Base-by-base conservation (phyloP, 1,140 invertebrate genomes). In the Philopotamus ludificatus region DNA sequence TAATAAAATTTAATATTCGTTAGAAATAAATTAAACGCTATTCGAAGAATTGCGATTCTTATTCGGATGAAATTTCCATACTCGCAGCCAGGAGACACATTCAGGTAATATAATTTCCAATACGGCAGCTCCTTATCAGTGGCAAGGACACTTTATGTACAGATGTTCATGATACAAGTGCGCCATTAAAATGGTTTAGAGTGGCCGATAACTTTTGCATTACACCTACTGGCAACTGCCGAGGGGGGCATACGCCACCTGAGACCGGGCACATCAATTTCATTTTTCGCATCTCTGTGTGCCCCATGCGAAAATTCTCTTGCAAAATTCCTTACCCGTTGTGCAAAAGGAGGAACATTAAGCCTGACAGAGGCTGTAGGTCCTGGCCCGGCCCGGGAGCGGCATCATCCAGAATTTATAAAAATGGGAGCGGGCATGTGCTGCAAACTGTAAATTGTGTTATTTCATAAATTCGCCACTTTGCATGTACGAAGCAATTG, bases 391-490 rank as follows among this genome's bases (percentile, higher is more conserved):
- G 26, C 42, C 60, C 41, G 15, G 60, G 45, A 51, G 60, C 47
- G 42, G 42, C 60, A 53, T 62, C 60, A 62, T 62, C 60, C 60
- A 62, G 60, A 62, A 62, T 62, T 62, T 62, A 62, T 62, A 62
- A 62, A 62, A 62, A 62, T 28, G 60, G 25, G 20, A 12, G 20
- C 45, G 20, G 26, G 57, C 57, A 62, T 51, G 47, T 53, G 60
- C 47, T 62, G 60, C 60, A 62, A 62, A 62, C 60, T 53, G 60
- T 62, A 53, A 62, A 53, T 62, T 62, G 60, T 62, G 60, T 44
- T 22, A 62, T 62, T 62, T 12, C 47, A 62, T 62, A 62, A 62
- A 62, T 62, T 62, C 12, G 28, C 4, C 4, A 4, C 28, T 12
- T 34, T 12, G 28, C 28, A 34, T 34, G 12, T 34, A 34, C 4